Base-by-base conservation (phyloP, 2,888 invertebrate species). In the Apotomis capreana region DNA sequence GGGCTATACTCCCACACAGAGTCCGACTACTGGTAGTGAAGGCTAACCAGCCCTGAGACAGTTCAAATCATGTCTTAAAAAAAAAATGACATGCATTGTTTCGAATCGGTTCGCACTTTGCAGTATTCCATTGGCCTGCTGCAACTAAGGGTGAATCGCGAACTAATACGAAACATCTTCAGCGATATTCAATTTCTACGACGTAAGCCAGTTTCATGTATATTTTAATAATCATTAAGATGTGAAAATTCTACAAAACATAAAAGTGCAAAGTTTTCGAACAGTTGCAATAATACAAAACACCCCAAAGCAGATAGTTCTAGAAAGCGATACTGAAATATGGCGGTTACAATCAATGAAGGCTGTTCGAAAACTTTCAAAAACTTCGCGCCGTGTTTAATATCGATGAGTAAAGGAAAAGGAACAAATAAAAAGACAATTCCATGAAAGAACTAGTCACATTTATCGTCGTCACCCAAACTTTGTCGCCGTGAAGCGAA, bases 321-420 rank as follows among this genome's bases (percentile, higher is more conserved):
- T 70, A 81, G 79, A 77, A 84, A 88, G 87, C 86, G 87, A 81
- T 80, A 83, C 78, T 76, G 83, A 83, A 89, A 89, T 90, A 91
- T 91, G 92, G 93, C 93, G 93, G 91, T 87, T 84, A 83, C 87
- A 89, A 89, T 89, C 84, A 87, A 85, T 94, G 94, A 94, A 94
- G 95, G 95, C 95, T 95, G 95, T 95, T 95, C 95, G 95, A 95
- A 94, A 95, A 95, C 95, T 94, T 94, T 92, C 86, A 83, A 82
- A 84, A 84, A 83, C 80, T 83, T 81, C 83, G 81, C 85, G 83
- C 83, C 82, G 80, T 82, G 82, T 83, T 82, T 82, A 76, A 76
- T 73, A 83, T 82, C 87, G 84, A 89, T 86, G 88, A 89, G 84
- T 84, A 84, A 88, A 89, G 85, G 82, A 82, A 84, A 85, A 85